Percentiles rank a stretch among this genome's conserved stretches.
Evolutionary conservation across 2,888 invertebrate species (phyloP).

Genomic region (Choristoneura rosaceana): DNA sequence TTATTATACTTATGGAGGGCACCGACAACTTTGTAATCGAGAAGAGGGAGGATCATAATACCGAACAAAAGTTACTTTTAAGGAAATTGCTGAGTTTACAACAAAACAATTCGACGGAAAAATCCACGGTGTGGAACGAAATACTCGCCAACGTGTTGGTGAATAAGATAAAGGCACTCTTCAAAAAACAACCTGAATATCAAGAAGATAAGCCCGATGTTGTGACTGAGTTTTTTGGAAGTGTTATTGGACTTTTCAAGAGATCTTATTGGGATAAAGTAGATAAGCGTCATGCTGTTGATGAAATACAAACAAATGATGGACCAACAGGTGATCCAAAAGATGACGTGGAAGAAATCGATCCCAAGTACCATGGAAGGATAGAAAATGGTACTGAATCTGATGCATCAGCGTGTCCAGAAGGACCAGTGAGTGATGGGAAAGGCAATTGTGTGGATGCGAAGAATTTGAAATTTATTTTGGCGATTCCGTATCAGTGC

Average conservation of each 20-base stretch:
- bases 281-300: slow-evolving; percentile 10
- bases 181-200: slow-evolving; percentile 52
- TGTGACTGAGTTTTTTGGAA: slow-evolving; percentile 60
- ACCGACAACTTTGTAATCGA: slow-evolving; percentile 57
- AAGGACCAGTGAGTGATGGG: slow-evolving; percentile 56
- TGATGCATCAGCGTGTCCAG: slow-evolving; percentile 52
- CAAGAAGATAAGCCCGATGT: slow-evolving; percentile 47
- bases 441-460: slow-evolving; percentile 58
- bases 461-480: slow-evolving; percentile 61
- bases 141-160: slow-evolving; percentile 72
- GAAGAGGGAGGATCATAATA: slow-evolving; percentile 53
- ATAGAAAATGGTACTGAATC: slow-evolving; percentile 41
- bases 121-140: slow-evolving; percentile 71
- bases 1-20: slow-evolving; percentile 62
- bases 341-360: slow-evolving; percentile 70
- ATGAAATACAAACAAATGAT: slow-evolving; percentile 43
- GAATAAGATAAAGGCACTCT: slow-evolving; percentile 68
- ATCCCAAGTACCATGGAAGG: slow-evolving; percentile 65
- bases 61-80: slow-evolving; percentile 66
- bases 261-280: slow-evolving; percentile 60
- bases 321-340: slow-evolving; percentile 56
- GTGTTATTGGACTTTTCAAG: slow-evolving; percentile 62
- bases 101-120: slow-evolving; percentile 50
- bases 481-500: slow-evolving; percentile 70
- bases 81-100: slow-evolving; percentile 72